Conservation (phyloP, 1,140 invertebrate genomes). For the Platyura marginata region DNA sequence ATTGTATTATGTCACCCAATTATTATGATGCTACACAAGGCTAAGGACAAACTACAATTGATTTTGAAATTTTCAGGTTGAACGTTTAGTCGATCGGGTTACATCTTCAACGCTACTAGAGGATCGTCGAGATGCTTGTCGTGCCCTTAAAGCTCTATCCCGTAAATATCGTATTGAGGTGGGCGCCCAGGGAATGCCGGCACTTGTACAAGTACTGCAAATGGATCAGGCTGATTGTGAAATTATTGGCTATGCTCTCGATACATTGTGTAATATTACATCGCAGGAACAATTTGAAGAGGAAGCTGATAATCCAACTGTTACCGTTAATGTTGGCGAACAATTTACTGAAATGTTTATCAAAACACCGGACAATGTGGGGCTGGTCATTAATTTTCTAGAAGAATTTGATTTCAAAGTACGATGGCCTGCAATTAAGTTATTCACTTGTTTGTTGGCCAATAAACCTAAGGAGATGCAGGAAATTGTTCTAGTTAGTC, state of each 20-base stretch:
- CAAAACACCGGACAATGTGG: conserved; percentile 76
- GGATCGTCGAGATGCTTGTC: conserved; percentile 88
- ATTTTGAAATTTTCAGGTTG: conserved; percentile 44
- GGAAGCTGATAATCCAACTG: conserved; percentile 43
- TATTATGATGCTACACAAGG: no score
- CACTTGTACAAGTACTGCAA: conserved; percentile 53
- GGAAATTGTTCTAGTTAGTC: conserved; percentile 83
- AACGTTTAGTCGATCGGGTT: conserved; percentile 79
- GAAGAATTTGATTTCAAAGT: conserved; percentile 91
- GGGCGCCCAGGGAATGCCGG: conserved; percentile 85
- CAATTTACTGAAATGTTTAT: conserved; percentile 99
- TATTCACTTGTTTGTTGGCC: conserved; percentile 62
- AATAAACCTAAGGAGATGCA: conserved; percentile 85
- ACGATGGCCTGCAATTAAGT: conserved; percentile 67
- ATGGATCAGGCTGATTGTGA: conserved; percentile 75
- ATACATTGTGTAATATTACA: conserved; percentile 82
- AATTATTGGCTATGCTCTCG: conserved; percentile 78
- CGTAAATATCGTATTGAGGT: conserved; percentile 88
- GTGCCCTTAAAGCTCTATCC: conserved; percentile 85
- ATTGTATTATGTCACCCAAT: not conserved
- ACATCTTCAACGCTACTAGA: conserved; percentile 83
- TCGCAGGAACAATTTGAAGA: conserved; percentile 67
- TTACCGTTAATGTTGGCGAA: conserved; percentile 56
- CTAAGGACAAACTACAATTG: no score
- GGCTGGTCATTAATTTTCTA: conserved; percentile 66